Conservation (phyloP, 2,888 invertebrate genomes). For the Theodoxus fluviatilis region DNA sequence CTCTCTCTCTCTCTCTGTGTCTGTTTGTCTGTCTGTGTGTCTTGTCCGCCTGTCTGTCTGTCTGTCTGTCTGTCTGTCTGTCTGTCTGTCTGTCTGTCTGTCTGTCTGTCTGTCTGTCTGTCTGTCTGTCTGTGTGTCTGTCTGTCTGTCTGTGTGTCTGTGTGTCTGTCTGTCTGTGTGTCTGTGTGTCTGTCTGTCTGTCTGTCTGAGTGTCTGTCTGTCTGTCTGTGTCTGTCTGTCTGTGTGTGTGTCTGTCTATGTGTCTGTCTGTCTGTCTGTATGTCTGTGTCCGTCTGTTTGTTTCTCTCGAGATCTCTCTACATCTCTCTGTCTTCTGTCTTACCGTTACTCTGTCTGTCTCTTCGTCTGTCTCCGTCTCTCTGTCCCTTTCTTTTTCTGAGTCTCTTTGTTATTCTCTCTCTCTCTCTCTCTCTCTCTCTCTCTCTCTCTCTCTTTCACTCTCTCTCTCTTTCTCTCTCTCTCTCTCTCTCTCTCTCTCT, state of each 20-base stretch:
- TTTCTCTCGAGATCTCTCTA: neutral
- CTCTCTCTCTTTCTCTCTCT: constrained; percentile 4
- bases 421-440: constrained; percentile 9
- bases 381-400: neutral
- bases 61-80: constrained; percentile 16
- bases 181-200: neutral
- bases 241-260: neutral
- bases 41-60: constrained; percentile 9
- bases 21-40: neutral
- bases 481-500: neutral
- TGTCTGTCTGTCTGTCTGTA: neutral
- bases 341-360: neutral
- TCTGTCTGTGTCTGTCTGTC: neutral
- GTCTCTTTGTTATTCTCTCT: neutral
- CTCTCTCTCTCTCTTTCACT: constrained; percentile 1
- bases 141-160: neutral
- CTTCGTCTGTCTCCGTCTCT: neutral
- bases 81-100: too few relatives aligned
- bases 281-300: neutral
- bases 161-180: neutral
- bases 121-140: neutral
- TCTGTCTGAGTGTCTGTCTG: neutral
- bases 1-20: neutral
- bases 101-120: neutral
- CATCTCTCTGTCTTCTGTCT: constrained; percentile 4